phyloP scores from a whole-genome alignment of 1,140 invertebrate species.

The Periplaneta americana region DNA sequence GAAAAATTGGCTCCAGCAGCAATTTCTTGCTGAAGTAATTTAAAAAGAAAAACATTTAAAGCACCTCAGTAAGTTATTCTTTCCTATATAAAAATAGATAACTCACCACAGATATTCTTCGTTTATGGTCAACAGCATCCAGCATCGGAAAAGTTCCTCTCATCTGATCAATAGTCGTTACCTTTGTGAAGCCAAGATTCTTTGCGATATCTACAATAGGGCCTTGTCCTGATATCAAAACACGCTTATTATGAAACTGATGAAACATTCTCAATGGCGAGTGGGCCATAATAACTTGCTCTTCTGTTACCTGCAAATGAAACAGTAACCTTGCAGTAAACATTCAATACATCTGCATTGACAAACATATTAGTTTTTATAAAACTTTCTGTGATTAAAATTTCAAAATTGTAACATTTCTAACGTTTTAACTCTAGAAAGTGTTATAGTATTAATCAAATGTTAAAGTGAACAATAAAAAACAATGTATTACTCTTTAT shows the following conservation, averaged over 20 bases:
- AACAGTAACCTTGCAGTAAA: too few relatives aligned
- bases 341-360: too few relatives aligned
- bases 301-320: conserved; percentile 45
- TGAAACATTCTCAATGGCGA: conserved; percentile 61
- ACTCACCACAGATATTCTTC: conserved; percentile 7
- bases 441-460: too few relatives aligned
- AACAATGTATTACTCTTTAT: too few relatives aligned
- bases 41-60: too few relatives aligned
- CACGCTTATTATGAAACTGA: conserved; percentile 57
- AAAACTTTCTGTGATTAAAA: too few relatives aligned
- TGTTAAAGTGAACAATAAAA: too few relatives aligned
- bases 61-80: not conserved
- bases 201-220: conserved; percentile 56
- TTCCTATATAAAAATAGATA: not conserved
- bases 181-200: conserved; percentile 60
- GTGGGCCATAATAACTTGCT: conserved; percentile 68
- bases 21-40: too few relatives aligned
- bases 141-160: conserved; percentile 55
- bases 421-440: too few relatives aligned
- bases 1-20: too few relatives aligned
- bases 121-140: conserved; percentile 57
- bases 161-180: conserved; percentile 56
- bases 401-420: too few relatives aligned
- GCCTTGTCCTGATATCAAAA: conserved; percentile 66
- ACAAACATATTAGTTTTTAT: too few relatives aligned